phyloP scores from a whole-genome alignment of 2,113 vertebrate genomes.

The Pristiophorus japonicus region DNA sequence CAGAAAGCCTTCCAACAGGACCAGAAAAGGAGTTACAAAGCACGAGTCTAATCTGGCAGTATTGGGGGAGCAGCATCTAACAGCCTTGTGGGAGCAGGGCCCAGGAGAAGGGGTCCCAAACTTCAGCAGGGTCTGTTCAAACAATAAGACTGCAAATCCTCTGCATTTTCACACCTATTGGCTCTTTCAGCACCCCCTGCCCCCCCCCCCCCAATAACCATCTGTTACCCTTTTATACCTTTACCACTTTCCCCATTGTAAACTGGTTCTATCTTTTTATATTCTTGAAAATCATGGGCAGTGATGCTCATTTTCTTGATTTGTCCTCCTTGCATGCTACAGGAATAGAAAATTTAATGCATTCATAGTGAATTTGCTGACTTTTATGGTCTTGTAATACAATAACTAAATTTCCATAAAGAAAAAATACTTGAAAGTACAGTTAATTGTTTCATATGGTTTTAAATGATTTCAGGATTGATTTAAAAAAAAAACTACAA shows the following conservation, averaged over 20 bases:
- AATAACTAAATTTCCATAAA: not conserved
- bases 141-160: not conserved
- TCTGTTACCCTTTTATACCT: not conserved
- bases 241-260: not conserved
- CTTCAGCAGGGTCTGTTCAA: too few relatives aligned
- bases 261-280: not conserved
- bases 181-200: not conserved
- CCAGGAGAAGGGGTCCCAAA: not conserved
- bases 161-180: not conserved
- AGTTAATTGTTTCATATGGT: not conserved
- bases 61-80: not conserved
- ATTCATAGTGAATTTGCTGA: not conserved
- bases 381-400: not conserved
- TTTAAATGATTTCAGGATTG: too few relatives aligned
- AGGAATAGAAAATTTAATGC: not conserved
- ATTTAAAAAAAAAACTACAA: too few relatives aligned
- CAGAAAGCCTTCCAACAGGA: not conserved
- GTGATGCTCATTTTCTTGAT: not conserved
- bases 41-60: not conserved
- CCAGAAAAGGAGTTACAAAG: not conserved
- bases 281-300: not conserved
- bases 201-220: not conserved
- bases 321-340: not conserved
- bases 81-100: not conserved
- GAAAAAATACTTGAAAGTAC: not conserved